Base-by-base conservation (phyloP, 2,113 vertebrate genomes). In the Phyllostomus discolor region DNA sequence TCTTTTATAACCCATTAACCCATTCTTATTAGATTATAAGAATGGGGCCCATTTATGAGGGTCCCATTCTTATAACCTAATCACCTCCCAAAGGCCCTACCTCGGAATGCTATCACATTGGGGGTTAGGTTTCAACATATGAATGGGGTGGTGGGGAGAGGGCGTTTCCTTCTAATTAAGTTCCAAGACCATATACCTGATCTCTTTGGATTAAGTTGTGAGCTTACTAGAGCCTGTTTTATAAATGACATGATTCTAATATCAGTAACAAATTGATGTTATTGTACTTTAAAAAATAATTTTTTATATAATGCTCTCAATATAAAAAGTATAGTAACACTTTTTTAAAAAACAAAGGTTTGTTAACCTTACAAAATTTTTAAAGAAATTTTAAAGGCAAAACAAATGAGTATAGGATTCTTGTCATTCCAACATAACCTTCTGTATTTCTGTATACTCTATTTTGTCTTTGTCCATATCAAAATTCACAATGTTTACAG, bases 201-300 rank as follows among this genome's bases (percentile, higher is more conserved):
- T 91, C 75, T 85, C 19, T 95, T 59, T 91, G 64, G 24, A 70
- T 93, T 91, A 78, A 96, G 20, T 52, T 75, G 79, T 70, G 67
- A 70, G 7, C 5, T 35, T 80, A 69, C 94, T 81, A 81, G 33
- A 76, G 8, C 38, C 62, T 95, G 1, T 88, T 94, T 75, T 70
- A 88, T 84, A 48, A 93, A 62, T 38, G 14, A n/a, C 14, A 31
- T 22, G 35, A 92, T 62, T 89, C 52, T 38, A 86, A 41, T 4
- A 52, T 79, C 17, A 54, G 5, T 67, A 88, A 84, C 35, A 86
- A 89, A 66, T 78, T 43, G 43, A 43, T 43, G 43, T 43, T 10
- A 16, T 22, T 54, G 10, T 95, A 4, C 43, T 67, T 91, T 91
- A 52, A 76, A 24, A 43, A 38, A 52, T 57, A 41, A 9, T 83